Base-by-base conservation (phyloP, 2,113 vertebrate genomes). In the Tachycineta bicolor region DNA sequence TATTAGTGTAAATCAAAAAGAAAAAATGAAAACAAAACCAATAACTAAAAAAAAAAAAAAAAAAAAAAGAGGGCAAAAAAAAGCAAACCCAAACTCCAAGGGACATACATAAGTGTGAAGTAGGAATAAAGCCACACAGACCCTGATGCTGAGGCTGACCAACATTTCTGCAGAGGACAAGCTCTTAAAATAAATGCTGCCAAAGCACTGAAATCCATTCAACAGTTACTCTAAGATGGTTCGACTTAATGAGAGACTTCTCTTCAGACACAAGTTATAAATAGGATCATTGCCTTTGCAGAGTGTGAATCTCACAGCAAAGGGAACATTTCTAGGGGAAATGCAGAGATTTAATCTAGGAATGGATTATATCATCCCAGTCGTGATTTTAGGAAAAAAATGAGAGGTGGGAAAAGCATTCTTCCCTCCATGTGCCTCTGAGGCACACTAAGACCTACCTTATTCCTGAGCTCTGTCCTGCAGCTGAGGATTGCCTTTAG, bases 261-360 rank as follows among this genome's bases (percentile, higher is more conserved):
- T 84, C 53, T 94, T 95, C 77, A 96, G 87, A 80, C 90, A 96
- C 86, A 84, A 29, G 64, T 68, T 95, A 95, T 87, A 95, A 94
- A 95, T 92, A 97, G 83, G 53, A 92, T 10, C 64, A 16, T 15
- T 78, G 79, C 60, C 41, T 64, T 77, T 64, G 17, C 52, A 22
- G 34, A 68, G 79, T 16, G 69, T 86, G 83, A 83, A 71, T 56
- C 64, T 53, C 73, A 14, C 22, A 56, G n/a, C 0, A 1, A 56
- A 83, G 17, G 17, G 25, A 90, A 53, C 24, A 28, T 75, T 91
- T 60, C 62, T 7, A 33, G 21, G 9, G 21, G 28, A 83, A 89
- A 86, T 33, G 9, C 56, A 90, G 46, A 93, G 74, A 76, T 73
- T 91, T 80, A 11, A 58, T 55, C 59, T n/a, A 77, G 34, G 21